Percentiles rank a stretch among this genome's conserved stretches.
These are phyloP conservation scores for Ammodytes marinus DNA, from an alignment of 2,113 vertebrate species.

Conservation along the genomic window DNA sequence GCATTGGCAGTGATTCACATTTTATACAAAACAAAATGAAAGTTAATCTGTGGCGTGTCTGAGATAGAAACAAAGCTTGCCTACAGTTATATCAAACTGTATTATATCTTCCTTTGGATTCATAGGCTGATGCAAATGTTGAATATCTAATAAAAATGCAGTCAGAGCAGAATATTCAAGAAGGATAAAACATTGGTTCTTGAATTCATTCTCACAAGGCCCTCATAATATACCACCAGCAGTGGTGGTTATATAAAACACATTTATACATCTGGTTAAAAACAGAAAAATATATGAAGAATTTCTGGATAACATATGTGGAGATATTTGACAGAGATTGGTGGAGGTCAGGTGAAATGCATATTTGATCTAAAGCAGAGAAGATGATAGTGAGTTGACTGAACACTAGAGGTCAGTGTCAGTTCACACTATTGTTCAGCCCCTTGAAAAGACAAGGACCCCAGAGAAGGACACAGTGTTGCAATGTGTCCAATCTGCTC, in stretches of 20 bases:
- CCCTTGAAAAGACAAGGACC: not conserved
- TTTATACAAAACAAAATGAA: slow-evolving; percentile 45
- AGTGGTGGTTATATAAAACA: slow-evolving; percentile 22
- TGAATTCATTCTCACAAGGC: slow-evolving; percentile 13
- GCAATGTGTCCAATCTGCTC: slow-evolving; percentile 1
- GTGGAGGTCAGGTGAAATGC: slow-evolving; percentile 7
- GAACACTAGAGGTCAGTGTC: slow-evolving; percentile 68
- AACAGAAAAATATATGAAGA: slow-evolving; percentile 3
- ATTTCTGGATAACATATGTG: not conserved
- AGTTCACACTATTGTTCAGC: slow-evolving; percentile 9
- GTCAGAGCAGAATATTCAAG: slow-evolving; percentile 16
- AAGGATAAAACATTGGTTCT: not conserved
- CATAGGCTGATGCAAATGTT: not conserved
- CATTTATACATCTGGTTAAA: slow-evolving; percentile 21
- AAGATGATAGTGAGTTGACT: not conserved
- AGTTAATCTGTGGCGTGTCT: slow-evolving; percentile 15
- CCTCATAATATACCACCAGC: slow-evolving; percentile 9
- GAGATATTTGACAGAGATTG: slow-evolving; percentile 4
- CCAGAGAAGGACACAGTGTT: not conserved
- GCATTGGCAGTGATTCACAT: slow-evolving; percentile 65
- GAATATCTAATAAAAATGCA: slow-evolving; percentile 32
- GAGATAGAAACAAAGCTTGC: slow-evolving; percentile 9
- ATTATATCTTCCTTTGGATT: slow-evolving; percentile 9
- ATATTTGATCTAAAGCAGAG: not conserved
- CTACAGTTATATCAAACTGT: not conserved